phyloP scores from a whole-genome alignment of 2,888 invertebrate genomes.

The Labia minor region DNA sequence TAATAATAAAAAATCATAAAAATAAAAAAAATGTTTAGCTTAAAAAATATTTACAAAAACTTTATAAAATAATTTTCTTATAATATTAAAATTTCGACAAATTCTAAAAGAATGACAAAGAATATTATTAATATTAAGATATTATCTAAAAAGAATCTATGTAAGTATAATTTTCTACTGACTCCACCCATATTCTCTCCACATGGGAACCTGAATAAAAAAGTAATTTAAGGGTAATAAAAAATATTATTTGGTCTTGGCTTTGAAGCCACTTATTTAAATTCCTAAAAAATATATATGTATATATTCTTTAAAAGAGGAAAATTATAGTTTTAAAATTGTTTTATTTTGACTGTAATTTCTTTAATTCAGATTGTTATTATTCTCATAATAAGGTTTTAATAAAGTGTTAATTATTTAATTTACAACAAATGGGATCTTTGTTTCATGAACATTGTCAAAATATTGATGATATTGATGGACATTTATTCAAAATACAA shows the following conservation, averaged over 20 bases:
- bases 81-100: no score
- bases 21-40: no score
- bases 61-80: not conserved
- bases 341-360: not conserved
- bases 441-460: no score
- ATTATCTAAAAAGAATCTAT: no score
- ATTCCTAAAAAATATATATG: not conserved
- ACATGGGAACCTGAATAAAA: not conserved
- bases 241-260: constrained; percentile 5
- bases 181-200: not conserved
- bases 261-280: not conserved
- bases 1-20: no score
- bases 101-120: no score
- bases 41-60: no score
- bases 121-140: no score
- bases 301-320: not conserved
- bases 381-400: not conserved
- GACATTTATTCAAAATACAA: no score
- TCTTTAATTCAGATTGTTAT: not conserved
- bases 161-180: not conserved
- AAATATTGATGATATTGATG: no score
- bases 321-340: not conserved
- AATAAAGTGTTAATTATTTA: no score
- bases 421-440: no score
- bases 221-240: not conserved